Evolutionary conservation across 1,140 invertebrate species (phyloP).

Genomic region (Paralvinella palmiformis): DNA sequence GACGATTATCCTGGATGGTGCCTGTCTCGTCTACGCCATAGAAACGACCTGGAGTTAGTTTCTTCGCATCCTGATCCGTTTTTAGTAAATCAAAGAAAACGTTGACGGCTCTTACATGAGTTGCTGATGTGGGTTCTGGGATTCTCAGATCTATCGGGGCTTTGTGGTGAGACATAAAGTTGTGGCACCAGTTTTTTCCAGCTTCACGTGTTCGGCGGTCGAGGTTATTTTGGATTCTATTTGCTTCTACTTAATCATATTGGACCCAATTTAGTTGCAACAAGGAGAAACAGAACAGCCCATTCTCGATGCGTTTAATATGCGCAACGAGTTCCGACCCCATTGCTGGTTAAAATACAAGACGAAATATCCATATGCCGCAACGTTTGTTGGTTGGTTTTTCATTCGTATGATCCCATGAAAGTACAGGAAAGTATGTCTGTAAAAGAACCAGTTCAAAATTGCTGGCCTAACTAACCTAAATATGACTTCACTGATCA

Average conservation of each 20-base stretch:
- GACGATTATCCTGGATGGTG: not conserved
- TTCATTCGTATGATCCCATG: not conserved
- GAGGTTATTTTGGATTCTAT: not conserved
- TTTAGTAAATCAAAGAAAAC: not conserved
- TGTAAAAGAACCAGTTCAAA: not conserved
- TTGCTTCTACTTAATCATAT: not conserved
- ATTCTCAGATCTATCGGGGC: not conserved
- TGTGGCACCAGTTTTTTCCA: not conserved
- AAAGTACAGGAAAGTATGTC: not conserved
- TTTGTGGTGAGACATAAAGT: not conserved
- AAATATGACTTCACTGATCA: not conserved
- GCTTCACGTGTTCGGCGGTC: not conserved
- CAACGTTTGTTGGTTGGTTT: not conserved
- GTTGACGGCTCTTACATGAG: not conserved
- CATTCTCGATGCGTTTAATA: not conserved
- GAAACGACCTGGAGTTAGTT: constrained; percentile 15
- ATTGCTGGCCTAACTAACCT: not conserved
- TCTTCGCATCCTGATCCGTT: not conserved
- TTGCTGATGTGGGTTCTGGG: constrained; percentile 3
- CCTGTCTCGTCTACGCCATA: constrained; percentile 26
- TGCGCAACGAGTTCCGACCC: constrained; percentile 1
- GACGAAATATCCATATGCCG: not conserved
- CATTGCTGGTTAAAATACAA: not conserved
- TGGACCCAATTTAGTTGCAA: not conserved
- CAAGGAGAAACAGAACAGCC: not conserved